Evolutionary conservation across 64 coral and sea anemone species (phyloP).

Genomic region (Catalaphyllia jardinei): DNA sequence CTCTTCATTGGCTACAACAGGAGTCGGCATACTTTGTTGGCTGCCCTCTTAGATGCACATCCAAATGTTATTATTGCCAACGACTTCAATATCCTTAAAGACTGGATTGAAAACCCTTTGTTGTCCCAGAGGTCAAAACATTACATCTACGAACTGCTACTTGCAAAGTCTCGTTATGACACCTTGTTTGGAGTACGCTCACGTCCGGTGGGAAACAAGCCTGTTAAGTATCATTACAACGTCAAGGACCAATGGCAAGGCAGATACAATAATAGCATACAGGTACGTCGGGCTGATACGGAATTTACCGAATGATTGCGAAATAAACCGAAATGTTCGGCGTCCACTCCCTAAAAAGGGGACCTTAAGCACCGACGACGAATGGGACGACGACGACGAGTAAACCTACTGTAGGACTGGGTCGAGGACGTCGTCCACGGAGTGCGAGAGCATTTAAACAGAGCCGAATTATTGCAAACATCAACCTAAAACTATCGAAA

Average conservation of each 20-base stretch:
- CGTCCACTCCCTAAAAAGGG: too few relatives aligned
- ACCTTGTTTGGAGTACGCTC: constrained; percentile 21
- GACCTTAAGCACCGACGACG: too few relatives aligned
- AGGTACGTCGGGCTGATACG: background rate
- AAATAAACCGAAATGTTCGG: background rate
- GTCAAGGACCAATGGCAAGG: constrained; percentile 36
- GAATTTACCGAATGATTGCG: background rate
- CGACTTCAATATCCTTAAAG: constrained; percentile 24
- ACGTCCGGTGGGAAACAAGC: background rate
- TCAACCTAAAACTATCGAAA: too few relatives aligned
- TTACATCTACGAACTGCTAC: constrained; percentile 24
- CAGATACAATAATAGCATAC: background rate
- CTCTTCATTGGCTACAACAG: constrained; percentile 33
- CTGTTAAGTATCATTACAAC: background rate
- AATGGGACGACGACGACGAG: too few relatives aligned
- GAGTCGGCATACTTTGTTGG: constrained; percentile 7
- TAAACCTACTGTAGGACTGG: too few relatives aligned
- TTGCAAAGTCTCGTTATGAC: constrained; percentile 27
- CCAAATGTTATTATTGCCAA: constrained; percentile 33
- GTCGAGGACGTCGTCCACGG: too few relatives aligned
- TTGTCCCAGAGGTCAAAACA: background rate
- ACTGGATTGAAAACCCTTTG: constrained; percentile 16
- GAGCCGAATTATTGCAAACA: too few relatives aligned
- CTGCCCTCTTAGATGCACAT: constrained; percentile 35
- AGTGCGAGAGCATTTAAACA: too few relatives aligned